phyloP scores from a whole-genome alignment of 2,797 vertebrate species.

The Nannoperca australis region DNA sequence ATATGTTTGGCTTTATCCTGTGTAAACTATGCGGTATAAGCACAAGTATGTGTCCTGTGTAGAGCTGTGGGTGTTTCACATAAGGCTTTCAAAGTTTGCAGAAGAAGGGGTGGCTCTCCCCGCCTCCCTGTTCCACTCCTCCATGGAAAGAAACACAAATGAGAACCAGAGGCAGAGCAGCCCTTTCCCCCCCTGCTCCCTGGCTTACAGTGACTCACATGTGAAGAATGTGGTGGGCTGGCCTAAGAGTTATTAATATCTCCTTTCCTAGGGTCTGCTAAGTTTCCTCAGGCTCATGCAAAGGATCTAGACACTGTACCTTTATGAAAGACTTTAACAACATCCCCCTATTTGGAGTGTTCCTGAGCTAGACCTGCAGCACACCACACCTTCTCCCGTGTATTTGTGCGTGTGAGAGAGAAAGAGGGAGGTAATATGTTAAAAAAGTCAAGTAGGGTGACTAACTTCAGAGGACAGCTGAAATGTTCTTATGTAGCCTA shows the following conservation, averaged over 20 bases:
- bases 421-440: background rate
- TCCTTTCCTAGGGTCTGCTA: constrained; percentile 83
- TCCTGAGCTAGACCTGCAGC: constrained; percentile 38
- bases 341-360: constrained; percentile 77
- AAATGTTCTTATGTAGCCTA: background rate
- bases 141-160: constrained; percentile 86
- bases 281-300: constrained; percentile 76
- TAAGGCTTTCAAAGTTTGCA: constrained; percentile 50
- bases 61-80: constrained; percentile 45
- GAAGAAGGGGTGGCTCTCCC: constrained; percentile 59
- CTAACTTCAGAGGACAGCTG: background rate
- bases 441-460: constrained; percentile 7
- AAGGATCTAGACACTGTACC: constrained; percentile 78
- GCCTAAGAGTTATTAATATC: constrained; percentile 88
- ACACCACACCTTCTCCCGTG: constrained; percentile 52
- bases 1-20: constrained; percentile 25
- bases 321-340: constrained; percentile 74
- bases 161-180: constrained; percentile 80
- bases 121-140: constrained; percentile 75
- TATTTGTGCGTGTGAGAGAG: constrained; percentile 5
- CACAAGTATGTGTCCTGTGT: constrained; percentile 26
- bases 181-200: constrained; percentile 71
- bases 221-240: constrained; percentile 87
- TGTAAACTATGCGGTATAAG: constrained; percentile 38
- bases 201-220: constrained; percentile 84